Percentiles rank a stretch among this genome's conserved stretches.
Evolutionary conservation across 2,113 vertebrate species (phyloP).

Genomic region (Pungitius pungitius): DNA sequence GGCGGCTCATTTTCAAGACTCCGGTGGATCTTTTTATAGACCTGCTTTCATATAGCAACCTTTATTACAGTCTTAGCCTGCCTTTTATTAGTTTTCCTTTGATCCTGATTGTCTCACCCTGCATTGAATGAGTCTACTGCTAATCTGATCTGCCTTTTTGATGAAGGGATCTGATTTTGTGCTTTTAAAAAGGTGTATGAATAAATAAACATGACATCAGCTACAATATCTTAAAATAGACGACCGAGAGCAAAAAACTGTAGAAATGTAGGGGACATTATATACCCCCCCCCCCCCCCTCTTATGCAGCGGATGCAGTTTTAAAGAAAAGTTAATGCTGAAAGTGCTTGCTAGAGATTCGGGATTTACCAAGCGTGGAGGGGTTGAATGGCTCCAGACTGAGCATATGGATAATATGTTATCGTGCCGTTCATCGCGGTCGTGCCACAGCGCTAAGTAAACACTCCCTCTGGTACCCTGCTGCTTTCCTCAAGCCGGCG

Average conservation of each 20-base stretch:
- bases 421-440: constrained; percentile 50
- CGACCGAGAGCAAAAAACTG: background rate
- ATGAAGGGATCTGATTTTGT: constrained; percentile 14
- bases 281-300: too few relatives aligned
- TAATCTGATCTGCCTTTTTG: constrained; percentile 21
- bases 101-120: constrained; percentile 9
- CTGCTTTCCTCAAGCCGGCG: constrained; percentile 63
- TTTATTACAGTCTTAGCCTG: constrained; percentile 7
- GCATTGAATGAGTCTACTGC: constrained; percentile 1
- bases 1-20: constrained; percentile 16
- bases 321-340: background rate
- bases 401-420: constrained; percentile 56
- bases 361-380: background rate
- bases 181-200: constrained; percentile 17
- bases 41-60: constrained; percentile 9
- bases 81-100: constrained; percentile 28
- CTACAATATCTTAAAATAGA: constrained; percentile 16
- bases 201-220: constrained; percentile 25
- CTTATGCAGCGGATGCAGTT: background rate
- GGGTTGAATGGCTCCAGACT: constrained; percentile 27
- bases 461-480: constrained; percentile 55
- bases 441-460: constrained; percentile 62
- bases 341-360: background rate
- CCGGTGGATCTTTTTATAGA: constrained; percentile 29
- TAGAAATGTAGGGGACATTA: background rate